Conservation (phyloP, 2,888 invertebrate genomes). For the Sesamia inferens region DNA sequence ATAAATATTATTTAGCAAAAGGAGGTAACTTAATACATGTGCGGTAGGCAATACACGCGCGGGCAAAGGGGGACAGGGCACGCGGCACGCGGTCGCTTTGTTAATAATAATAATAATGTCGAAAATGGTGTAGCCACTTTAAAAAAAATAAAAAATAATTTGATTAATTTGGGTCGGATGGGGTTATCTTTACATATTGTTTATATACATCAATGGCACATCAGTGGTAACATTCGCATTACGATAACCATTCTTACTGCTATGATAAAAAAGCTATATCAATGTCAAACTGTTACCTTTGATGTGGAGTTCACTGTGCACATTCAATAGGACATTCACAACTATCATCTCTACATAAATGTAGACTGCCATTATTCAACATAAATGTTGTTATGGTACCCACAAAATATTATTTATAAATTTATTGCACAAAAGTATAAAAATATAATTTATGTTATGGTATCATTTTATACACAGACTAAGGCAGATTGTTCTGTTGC, state of each 20-base stretch:
- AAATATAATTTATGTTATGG: conserved; percentile 14
- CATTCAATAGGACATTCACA: background rate
- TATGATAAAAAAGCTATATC: background rate
- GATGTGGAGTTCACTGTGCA: background rate
- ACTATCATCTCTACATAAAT: background rate
- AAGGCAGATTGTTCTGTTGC: background rate
- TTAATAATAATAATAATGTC: no score
- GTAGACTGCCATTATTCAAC: conserved; percentile 4
- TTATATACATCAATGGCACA: background rate
- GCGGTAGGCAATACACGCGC: no score
- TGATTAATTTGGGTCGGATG: no score
- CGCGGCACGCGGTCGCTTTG: no score
- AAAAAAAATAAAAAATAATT: no score
- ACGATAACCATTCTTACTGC: background rate
- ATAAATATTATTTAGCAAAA: no score
- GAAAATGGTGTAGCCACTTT: no score
- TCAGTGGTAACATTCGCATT: background rate
- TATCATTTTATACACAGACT: background rate
- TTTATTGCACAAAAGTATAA: conserved; percentile 21
- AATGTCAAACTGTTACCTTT: background rate
- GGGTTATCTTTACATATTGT: no score
- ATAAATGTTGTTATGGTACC: background rate
- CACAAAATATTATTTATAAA: conserved; percentile 4
- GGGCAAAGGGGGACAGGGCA: no score
- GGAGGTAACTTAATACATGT: no score